Evolutionary conservation across 2,113 vertebrate species (phyloP), one percentile per base, ranked within the genome.

Genomic region (Rhipidura dahli): DNA sequence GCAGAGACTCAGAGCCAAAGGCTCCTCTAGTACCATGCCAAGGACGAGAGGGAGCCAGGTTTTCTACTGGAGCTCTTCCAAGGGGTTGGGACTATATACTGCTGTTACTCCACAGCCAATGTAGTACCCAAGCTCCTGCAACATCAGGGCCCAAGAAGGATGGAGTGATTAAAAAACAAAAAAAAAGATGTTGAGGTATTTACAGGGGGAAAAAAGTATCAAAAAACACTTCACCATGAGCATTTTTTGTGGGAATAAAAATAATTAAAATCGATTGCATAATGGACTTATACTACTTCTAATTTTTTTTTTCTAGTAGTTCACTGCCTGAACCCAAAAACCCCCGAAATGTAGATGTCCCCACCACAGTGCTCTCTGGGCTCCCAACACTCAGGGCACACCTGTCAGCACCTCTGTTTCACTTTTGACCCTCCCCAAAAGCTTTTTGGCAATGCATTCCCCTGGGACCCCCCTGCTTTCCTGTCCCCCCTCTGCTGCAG

Each of bases 161-260:
- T 13, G 28, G 33, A 47, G 18, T 6, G 6, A 64, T 28, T 11
- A 0, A 7, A n/a, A 39, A 39, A 39, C 9, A 13, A 37, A 47
- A 28, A 31, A 39, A 56, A 31, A 42, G 0, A 8, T 9, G 42
- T 17, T 72, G 30, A 45, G 23, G n/a, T 75, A 77, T 39, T 66
- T 89, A 54, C 20, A 54, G 15, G 11, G 14, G 16, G 24, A 0
- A 14, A 60, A 54, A 65, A 5, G 6, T 39, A 18, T 78, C 57
- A 28, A 42, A 45, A 70, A 42, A 3, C 3, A 69, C 21, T 47
- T 83, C 40, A 33, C 16, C 44, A 21, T 23, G 15, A 71, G 50
- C 28, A 33, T 83, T 94, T 95, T 88, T 59, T 75, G 69, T 87
- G 78, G 11, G 37, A 93, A 90, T 78, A 69, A 96, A 96, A 88